A percentile compares a stretch with the other conserved stretches of the same genome.
Conservation (phyloP, 1,140 invertebrate genomes). For the Eufriesea mexicana region DNA sequence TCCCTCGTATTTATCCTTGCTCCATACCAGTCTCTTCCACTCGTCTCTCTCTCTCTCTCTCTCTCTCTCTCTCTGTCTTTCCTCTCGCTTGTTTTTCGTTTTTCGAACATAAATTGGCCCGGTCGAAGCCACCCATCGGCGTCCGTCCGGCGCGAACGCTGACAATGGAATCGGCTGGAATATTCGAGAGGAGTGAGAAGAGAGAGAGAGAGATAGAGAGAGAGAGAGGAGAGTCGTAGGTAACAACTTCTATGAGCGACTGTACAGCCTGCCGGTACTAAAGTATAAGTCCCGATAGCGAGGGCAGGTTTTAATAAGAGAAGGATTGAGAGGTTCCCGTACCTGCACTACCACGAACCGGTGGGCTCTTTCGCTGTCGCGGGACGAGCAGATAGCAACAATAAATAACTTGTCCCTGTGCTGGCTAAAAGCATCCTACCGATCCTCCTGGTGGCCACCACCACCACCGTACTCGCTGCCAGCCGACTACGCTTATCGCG, state of each 20-base stretch:
- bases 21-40: neutral
- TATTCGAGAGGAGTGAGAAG: no score
- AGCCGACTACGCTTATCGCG: constrained; percentile 35
- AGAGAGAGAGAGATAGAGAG: no score
- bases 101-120: neutral
- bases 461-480: constrained; percentile 20
- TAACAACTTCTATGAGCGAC: constrained; percentile 67
- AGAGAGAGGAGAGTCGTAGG: no score
- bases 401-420: constrained; percentile 81
- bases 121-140: neutral
- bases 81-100: neutral
- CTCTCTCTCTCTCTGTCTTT: neutral
- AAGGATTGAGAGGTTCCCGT: constrained; percentile 79
- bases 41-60: neutral
- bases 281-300: constrained; percentile 78
- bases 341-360: constrained; percentile 66
- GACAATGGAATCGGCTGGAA: no score
- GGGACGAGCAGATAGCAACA: constrained; percentile 78
- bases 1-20: neutral
- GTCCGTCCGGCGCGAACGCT: no score
- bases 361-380: constrained; percentile 64
- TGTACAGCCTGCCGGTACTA: constrained; percentile 68
- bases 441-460: constrained; percentile 62
- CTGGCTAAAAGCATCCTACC: constrained; percentile 78
- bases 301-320: constrained; percentile 82